These are phyloP conservation scores for Marmota flaviventris DNA, from an alignment of 2,113 vertebrate genomes.

Conservation along the genomic window DNA sequence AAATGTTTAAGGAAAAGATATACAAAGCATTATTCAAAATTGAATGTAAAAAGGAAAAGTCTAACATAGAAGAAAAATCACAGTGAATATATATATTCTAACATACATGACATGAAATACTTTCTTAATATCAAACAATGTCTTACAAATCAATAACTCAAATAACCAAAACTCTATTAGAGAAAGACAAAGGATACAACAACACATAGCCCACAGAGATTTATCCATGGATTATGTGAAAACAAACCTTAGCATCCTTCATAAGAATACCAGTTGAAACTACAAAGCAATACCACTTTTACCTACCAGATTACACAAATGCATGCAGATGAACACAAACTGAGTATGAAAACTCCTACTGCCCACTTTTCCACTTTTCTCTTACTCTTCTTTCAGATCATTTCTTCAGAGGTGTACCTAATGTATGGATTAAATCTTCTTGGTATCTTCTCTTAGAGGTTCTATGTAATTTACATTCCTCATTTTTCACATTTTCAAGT, in stretches of 20 bases:
- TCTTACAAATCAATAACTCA: neutral
- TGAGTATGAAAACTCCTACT: neutral
- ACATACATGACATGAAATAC: neutral
- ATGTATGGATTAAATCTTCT: neutral
- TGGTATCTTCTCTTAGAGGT: neutral
- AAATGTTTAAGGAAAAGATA: neutral
- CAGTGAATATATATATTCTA: neutral
- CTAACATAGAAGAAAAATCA: neutral
- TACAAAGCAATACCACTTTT: neutral
- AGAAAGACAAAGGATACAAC: neutral
- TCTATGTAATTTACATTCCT: neutral
- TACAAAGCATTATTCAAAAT: neutral
- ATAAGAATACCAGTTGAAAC: neutral
- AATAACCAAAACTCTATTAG: neutral
- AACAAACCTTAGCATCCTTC: neutral
- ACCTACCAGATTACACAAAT: neutral
- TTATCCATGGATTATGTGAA: neutral
- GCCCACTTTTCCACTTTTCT: neutral
- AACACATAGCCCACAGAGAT: neutral
- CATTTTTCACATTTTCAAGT: neutral
- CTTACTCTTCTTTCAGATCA: constrained; percentile 3
- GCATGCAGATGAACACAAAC: neutral
- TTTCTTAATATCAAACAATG: neutral
- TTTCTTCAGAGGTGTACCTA: neutral
- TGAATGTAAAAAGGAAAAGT: neutral